phyloP scores from a whole-genome alignment of 2,888 invertebrate species.

The Hirtodrosophila alboralis region DNA sequence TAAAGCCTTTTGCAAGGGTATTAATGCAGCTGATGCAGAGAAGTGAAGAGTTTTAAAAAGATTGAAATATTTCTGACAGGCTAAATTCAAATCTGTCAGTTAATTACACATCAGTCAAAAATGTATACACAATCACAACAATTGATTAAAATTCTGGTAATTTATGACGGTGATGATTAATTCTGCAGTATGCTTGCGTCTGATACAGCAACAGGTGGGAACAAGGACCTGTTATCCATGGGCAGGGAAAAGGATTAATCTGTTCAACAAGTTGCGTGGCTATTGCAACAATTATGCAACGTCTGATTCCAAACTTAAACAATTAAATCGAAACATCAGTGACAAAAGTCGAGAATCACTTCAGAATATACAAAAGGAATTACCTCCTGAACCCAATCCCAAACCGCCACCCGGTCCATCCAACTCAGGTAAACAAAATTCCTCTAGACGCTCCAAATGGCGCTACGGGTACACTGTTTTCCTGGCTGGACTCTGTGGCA shows the following conservation, averaged over 20 bases:
- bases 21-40: no score
- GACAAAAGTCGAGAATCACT: background rate
- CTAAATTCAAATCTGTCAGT: no score
- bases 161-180: constrained; percentile 24
- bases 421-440: background rate
- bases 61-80: background rate
- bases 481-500: constrained; percentile 86
- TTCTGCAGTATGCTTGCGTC: constrained; percentile 24
- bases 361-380: no score
- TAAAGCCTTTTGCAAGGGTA: no score
- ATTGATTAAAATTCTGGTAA: constrained; percentile 26
- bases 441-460: background rate
- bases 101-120: background rate
- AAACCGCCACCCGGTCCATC: background rate
- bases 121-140: constrained; percentile 4
- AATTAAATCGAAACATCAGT: background rate
- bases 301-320: background rate
- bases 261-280: background rate
- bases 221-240: background rate
- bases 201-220: constrained; percentile 14
- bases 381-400: no score
- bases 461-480: constrained; percentile 78
- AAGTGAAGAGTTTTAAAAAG: no score
- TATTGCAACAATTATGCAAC: background rate
- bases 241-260: background rate